These are phyloP conservation scores for Drosophila fuyamai DNA, from an alignment of 1,140 invertebrate species.

Conservation along the genomic window DNA sequence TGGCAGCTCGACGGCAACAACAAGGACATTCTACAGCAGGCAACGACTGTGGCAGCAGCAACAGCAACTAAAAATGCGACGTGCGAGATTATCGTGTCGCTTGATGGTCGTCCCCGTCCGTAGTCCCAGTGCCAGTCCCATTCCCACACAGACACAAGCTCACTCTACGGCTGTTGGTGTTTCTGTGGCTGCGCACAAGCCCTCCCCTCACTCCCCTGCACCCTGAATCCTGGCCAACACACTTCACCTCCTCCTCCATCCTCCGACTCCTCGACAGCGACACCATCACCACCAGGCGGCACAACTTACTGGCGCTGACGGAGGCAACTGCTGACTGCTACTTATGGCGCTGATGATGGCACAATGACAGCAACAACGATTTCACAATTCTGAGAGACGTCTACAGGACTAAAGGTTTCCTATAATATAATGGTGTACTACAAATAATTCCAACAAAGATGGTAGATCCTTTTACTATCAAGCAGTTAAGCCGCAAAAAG, in stretches of 20 bases:
- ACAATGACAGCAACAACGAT: conserved; percentile 72
- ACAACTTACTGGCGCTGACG: conserved; percentile 72
- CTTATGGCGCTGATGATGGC: conserved; percentile 81
- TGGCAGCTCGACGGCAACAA: conserved; percentile 27
- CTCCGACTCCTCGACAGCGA: conserved; percentile 26
- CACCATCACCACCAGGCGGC: conserved; percentile 62
- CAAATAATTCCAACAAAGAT: too few species aligned
- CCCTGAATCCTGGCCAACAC: background rate
- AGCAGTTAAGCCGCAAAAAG: too few species aligned
- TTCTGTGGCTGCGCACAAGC: conserved; percentile 67
- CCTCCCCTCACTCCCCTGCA: conserved; percentile 12
- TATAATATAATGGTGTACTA: too few species aligned
- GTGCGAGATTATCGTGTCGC: conserved; percentile 82
- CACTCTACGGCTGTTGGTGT: conserved; percentile 54
- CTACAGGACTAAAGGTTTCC: conserved; percentile 8
- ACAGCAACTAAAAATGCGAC: conserved; percentile 81
- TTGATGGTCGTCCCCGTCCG: conserved; percentile 68
- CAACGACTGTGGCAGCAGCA: conserved; percentile 51
- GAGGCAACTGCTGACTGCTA: conserved; percentile 69
- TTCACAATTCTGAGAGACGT: too few species aligned
- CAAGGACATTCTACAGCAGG: conserved; percentile 12
- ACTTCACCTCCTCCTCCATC: conserved; percentile 1
- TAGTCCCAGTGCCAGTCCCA: conserved; percentile 30
- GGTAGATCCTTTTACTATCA: too few species aligned
- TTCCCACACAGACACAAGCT: conserved; percentile 12